Evolutionary conservation across 2,888 invertebrate species (phyloP).

Genomic region (Euclidia mi): DNA sequence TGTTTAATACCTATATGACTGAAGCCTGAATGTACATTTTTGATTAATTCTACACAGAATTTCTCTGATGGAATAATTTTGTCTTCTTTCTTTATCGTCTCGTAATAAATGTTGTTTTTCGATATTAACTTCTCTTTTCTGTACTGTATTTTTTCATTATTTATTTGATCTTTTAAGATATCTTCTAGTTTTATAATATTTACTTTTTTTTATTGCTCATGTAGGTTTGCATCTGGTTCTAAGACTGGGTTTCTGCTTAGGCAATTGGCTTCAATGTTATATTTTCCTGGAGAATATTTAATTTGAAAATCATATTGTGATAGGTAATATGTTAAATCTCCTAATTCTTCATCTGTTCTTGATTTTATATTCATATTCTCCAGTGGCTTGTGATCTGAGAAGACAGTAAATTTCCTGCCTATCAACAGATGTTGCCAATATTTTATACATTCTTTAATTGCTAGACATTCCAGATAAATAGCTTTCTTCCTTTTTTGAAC

Average conservation of each 20-base stretch:
- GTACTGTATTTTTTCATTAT: slow-evolving; percentile 12
- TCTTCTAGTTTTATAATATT: slow-evolving; percentile 45
- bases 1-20: slow-evolving; percentile 48
- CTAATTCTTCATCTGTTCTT: slow-evolving; percentile 52
- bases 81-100: slow-evolving; percentile 9
- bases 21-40: no score
- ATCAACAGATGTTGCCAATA: slow-evolving; percentile 49
- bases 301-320: slow-evolving; percentile 57
- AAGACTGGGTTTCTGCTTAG: slow-evolving; percentile 16
- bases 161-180: slow-evolving; percentile 4
- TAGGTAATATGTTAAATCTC: slow-evolving; percentile 51
- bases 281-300: no score
- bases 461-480: slow-evolving; percentile 44
- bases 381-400: slow-evolving; percentile 15
- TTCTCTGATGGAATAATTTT: no score
- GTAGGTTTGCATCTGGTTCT: slow-evolving; percentile 29
- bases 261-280: slow-evolving; percentile 32
- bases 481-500: slow-evolving; percentile 28
- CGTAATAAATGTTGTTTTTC: slow-evolving; percentile 36
- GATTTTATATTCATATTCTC: slow-evolving; percentile 44
- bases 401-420: slow-evolving; percentile 43
- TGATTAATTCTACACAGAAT: no score
- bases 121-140: slow-evolving; percentile 24
- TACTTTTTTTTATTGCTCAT: slow-evolving; percentile 43
- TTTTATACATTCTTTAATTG: slow-evolving; percentile 45